Evolutionary conservation across 1,140 invertebrate genomes (phyloP).

Genomic region (Neodiprion virginianus): DNA sequence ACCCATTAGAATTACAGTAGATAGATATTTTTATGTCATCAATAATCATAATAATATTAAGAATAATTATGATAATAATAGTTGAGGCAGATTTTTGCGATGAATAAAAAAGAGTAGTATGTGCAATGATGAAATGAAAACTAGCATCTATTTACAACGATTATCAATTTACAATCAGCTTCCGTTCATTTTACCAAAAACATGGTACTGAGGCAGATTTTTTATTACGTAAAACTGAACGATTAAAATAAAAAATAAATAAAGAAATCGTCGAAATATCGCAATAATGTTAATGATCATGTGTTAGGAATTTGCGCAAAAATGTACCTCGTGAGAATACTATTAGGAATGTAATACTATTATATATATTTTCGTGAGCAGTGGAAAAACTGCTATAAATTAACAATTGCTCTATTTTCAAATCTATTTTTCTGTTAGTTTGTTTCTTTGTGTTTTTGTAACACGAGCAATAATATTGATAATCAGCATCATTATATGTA

Average conservation of each 20-base stretch:
- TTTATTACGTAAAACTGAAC: neutral
- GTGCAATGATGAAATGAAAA: too few species aligned
- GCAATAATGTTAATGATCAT: neutral
- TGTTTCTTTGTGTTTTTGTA: neutral
- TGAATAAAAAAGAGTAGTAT: neutral
- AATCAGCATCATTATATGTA: neutral
- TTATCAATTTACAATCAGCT: too few species aligned
- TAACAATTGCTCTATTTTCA: conserved; percentile 4
- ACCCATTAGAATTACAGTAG: neutral
- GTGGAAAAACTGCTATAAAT: neutral
- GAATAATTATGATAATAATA: neutral
- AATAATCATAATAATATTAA: neutral
- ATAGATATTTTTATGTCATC: neutral
- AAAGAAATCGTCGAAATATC: neutral
- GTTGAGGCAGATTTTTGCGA: neutral
- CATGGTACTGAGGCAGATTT: too few species aligned
- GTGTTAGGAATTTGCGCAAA: neutral
- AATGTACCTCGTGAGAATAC: neutral
- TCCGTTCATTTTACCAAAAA: too few species aligned
- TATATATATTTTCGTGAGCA: conserved; percentile 1
- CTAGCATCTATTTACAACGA: too few species aligned
- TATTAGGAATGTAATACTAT: conserved; percentile 5
- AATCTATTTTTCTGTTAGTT: neutral
- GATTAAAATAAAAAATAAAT: neutral
- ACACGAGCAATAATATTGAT: neutral